Evolutionary conservation across 2,888 invertebrate genomes (phyloP).

Genomic region (Brenthis daphne): DNA sequence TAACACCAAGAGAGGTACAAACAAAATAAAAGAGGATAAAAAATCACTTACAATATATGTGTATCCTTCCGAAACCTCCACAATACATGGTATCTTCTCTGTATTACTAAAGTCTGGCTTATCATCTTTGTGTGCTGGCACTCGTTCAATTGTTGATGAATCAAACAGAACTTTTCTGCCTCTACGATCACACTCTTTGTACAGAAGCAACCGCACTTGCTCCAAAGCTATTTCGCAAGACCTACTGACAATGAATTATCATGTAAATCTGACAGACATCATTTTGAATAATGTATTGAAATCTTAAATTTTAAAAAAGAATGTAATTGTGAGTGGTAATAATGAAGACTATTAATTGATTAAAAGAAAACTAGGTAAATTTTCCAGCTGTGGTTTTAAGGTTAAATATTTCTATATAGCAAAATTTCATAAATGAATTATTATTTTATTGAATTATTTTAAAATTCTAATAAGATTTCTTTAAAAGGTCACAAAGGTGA

Average conservation of each 20-base stretch:
- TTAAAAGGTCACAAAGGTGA: no score
- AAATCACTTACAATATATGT: slow-evolving; percentile 83
- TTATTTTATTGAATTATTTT: no score
- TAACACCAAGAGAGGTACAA: no score
- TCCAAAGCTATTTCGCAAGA: slow-evolving; percentile 85
- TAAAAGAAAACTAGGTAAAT: no score
- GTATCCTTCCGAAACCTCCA: slow-evolving; percentile 85
- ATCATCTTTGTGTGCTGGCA: slow-evolving; percentile 73
- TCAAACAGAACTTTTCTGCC: slow-evolving; percentile 92
- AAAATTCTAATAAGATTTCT: no score
- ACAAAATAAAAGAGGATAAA: neutral
- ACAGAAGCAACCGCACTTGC: slow-evolving; percentile 91
- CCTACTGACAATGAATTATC: slow-evolving; percentile 50
- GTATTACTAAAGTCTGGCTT: slow-evolving; percentile 56
- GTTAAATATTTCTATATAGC: no score
- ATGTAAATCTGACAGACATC: neutral
- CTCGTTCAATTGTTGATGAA: slow-evolving; percentile 86
- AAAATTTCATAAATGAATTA: no score
- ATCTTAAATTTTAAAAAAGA: no score
- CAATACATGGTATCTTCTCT: slow-evolving; percentile 68
- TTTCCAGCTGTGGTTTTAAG: no score
- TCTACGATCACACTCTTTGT: slow-evolving; percentile 92
- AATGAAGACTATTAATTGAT: no score
- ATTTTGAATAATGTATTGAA: no score
- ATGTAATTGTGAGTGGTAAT: no score